Percentiles rank a stretch among this genome's conserved stretches.
These are phyloP conservation scores for Bombus sibiricus DNA, from an alignment of 1,140 invertebrate genomes.

Conservation along the genomic window DNA sequence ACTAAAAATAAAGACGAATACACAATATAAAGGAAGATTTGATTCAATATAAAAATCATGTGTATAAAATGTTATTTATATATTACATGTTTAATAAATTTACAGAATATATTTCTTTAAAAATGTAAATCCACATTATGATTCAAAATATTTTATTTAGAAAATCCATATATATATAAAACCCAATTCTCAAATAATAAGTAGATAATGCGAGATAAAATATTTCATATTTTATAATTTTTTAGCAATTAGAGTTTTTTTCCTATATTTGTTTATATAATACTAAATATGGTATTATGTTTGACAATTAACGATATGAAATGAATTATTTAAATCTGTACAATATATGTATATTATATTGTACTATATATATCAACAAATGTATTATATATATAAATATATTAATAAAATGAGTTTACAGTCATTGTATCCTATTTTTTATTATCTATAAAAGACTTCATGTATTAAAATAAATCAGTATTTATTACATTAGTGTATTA, in stretches of 20 bases:
- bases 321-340: slow-evolving; percentile 1
- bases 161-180: slow-evolving; percentile 1
- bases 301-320: neutral
- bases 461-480: neutral
- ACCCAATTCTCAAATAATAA: neutral
- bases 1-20: neutral
- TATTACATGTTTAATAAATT: slow-evolving; percentile 5
- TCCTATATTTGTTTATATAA: neutral
- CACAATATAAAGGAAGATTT: neutral
- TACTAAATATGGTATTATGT: neutral
- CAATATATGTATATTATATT: neutral
- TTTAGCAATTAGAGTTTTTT: neutral
- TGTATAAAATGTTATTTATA: neutral
- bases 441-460: neutral
- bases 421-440: neutral
- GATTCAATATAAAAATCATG: neutral
- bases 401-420: neutral
- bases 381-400: neutral
- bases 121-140: neutral
- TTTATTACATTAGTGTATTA: neutral
- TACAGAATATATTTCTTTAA: neutral
- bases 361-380: neutral
- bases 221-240: neutral
- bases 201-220: neutral
- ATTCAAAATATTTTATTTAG: slow-evolving; percentile 1